These are phyloP conservation scores for Oxygymnocypris stewartii DNA, from an alignment of 2,113 vertebrate genomes.

Conservation along the genomic window DNA sequence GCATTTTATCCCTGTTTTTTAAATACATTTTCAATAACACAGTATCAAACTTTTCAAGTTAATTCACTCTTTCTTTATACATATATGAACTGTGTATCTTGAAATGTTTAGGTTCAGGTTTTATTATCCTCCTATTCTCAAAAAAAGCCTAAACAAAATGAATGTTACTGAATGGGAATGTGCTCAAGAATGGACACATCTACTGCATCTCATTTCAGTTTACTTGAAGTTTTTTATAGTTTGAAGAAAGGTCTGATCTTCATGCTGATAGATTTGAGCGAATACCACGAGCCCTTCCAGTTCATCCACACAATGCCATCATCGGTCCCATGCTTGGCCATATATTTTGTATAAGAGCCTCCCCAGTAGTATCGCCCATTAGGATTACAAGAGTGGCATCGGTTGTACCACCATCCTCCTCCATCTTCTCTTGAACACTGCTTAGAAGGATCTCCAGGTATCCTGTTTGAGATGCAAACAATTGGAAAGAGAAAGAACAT, in stretches of 20 bases:
- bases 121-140: background rate
- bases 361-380: constrained; percentile 94
- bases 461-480: constrained; percentile 63
- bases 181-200: background rate
- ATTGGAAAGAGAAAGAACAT: background rate
- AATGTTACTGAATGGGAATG: background rate
- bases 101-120: background rate
- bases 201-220: constrained; percentile 6
- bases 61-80: background rate
- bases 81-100: background rate
- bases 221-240: background rate
- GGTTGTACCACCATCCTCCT: constrained; percentile 98
- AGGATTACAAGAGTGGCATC: constrained; percentile 93
- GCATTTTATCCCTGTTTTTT: background rate
- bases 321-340: constrained; percentile 95
- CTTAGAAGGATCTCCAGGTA: constrained; percentile 78
- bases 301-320: constrained; percentile 98
- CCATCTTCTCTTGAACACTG: constrained; percentile 92
- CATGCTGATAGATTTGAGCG: constrained; percentile 88
- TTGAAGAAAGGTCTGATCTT: constrained; percentile 86
- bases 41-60: background rate
- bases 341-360: constrained; percentile 82
- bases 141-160: background rate
- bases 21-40: constrained; percentile 5
- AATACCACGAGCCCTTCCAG: constrained; percentile 97